Evolutionary conservation across 2,113 vertebrate genomes (phyloP), one percentile per base, ranked within the genome.

Genomic region (Grammomys dolichurus): DNA sequence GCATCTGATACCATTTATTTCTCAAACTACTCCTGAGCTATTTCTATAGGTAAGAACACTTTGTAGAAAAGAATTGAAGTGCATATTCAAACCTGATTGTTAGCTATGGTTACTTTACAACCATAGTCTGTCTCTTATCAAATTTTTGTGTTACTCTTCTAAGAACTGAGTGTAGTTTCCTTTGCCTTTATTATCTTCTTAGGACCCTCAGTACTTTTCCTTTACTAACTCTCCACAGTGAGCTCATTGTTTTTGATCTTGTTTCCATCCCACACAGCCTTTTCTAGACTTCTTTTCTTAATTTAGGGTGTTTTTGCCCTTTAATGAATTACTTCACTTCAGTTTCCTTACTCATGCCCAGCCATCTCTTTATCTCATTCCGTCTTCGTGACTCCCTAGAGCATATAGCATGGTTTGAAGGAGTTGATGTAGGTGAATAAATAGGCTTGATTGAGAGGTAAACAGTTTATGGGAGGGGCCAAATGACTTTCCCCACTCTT

Each of bases 61-160:
- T 96, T 94, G 87, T 63, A 80, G 56, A 76, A 82, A 92, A 96
- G 43, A 91, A 75, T 51, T 43, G 36, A 96, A 77, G 28, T 73
- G 33, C 33, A 28, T 73, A 96, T 87, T 96, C 54, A 76, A 54
- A 94, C 40, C 28, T 82, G 9, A 5, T 43, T 90, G 24, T 56
- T 14, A 87, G 33, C 19, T 69, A 46, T 70, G 67, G 56, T 81
- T 90, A 40, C 93, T 95, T 78, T 78, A 82, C 4, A 90, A 16
- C 46, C 3, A 70, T 13, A 11, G 84, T 95, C 19, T 96, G 46
- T 46, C 33, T 7, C 91, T 97, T 90, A 63, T 67, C 60, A 87
- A 87, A 92, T 60, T 96, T 48, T 95, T 80, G 75, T 92, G 69
- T 84, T 89, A 63, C 16, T 91, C 7, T 51, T 97, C 46, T 96